Percentiles rank a stretch among this genome's conserved stretches.
Evolutionary conservation across 1,140 invertebrate genomes (phyloP).

Genomic region (Aradophagus sp.): DNA sequence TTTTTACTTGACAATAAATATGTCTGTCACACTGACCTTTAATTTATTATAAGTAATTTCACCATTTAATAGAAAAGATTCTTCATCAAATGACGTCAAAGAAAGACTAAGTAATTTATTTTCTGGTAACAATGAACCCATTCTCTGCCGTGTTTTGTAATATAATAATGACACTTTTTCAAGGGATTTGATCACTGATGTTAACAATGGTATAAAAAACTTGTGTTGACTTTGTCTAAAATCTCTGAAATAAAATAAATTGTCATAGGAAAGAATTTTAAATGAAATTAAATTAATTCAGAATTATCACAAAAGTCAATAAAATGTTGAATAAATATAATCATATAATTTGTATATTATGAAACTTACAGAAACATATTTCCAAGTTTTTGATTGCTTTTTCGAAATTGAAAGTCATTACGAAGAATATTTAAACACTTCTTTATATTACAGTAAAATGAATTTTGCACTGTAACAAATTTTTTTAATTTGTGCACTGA

Average conservation of each 20-base stretch:
- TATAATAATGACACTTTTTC: conserved; percentile 57
- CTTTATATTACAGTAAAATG: conserved; percentile 60
- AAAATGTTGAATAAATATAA: neutral
- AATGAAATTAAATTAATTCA: no score
- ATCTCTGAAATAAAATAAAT: conserved; percentile 43
- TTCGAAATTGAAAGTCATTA: conserved; percentile 57
- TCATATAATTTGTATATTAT: neutral
- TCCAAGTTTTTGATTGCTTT: conserved; percentile 32
- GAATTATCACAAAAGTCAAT: neutral
- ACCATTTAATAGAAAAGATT: conserved; percentile 50
- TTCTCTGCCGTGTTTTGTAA: conserved; percentile 55
- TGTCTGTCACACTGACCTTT: conserved; percentile 49
- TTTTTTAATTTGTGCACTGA: conserved; percentile 50
- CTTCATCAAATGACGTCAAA: conserved; percentile 59
- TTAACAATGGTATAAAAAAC: conserved; percentile 60
- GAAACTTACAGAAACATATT: conserved; percentile 62
- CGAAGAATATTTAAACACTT: conserved; percentile 65
- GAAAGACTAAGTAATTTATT: conserved; percentile 25
- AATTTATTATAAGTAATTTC: conserved; percentile 64
- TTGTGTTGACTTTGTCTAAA: conserved; percentile 58
- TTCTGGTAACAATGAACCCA: conserved; percentile 57
- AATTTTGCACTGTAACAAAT: conserved; percentile 63
- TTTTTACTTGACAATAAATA: conserved; percentile 1
- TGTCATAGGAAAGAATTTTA: no score
- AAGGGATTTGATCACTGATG: conserved; percentile 59